Percentiles rank a stretch among this genome's conserved stretches.
Conservation (phyloP, 2,888 invertebrate genomes). For the Ariolimax columbianus region DNA sequence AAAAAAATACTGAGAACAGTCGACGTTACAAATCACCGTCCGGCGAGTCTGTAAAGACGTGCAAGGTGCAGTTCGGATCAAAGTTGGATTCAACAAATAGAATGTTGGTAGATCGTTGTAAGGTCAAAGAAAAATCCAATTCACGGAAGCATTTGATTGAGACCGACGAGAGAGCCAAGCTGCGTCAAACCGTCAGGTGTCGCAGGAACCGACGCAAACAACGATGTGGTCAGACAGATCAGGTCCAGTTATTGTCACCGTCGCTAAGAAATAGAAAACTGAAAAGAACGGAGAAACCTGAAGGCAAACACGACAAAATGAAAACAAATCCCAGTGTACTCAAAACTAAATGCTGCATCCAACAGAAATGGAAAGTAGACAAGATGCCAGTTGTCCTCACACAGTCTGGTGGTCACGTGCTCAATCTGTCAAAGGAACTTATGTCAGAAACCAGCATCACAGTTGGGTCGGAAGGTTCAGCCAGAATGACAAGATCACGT, state of each 20-base stretch:
- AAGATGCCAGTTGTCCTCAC: constrained; percentile 20
- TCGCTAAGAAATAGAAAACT: not conserved
- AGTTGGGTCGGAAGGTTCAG: not conserved
- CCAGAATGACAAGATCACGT: not conserved
- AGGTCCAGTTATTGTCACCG: too few species aligned
- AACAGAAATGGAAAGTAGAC: constrained; percentile 16
- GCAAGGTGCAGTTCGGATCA: not conserved
- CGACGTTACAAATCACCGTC: not conserved
- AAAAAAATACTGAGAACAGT: too few species aligned
- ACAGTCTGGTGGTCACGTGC: not conserved
- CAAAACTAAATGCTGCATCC: not conserved
- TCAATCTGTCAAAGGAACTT: not conserved
- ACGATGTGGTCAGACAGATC: not conserved
- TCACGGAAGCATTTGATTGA: not conserved
- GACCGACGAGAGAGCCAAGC: not conserved
- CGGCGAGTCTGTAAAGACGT: not conserved
- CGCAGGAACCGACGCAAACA: not conserved
- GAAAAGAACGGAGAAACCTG: not conserved
- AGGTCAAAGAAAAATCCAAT: not conserved
- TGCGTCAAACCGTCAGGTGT: not conserved
- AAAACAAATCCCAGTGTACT: not conserved
- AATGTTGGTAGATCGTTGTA: not conserved
- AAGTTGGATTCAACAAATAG: not conserved
- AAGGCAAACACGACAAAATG: not conserved
- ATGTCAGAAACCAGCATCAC: not conserved